A percentile compares a stretch with the other conserved stretches of the same genome.
phyloP scores from a whole-genome alignment of 2,797 vertebrate species.

The Acipenser oxyrinchus region DNA sequence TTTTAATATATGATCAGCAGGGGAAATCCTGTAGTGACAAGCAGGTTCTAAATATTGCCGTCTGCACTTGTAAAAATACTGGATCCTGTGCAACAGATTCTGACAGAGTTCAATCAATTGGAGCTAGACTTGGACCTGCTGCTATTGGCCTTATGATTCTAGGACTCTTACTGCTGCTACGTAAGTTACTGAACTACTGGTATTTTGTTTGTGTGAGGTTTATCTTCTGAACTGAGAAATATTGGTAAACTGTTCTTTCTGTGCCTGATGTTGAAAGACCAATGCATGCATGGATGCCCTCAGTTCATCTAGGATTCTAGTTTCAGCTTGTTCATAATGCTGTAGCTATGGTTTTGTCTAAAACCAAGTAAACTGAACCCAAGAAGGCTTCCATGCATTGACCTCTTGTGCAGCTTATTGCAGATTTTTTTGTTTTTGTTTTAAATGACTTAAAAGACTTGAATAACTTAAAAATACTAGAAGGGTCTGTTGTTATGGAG shows the following conservation, averaged over 20 bases:
- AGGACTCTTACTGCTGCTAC: slow-evolving; percentile 56
- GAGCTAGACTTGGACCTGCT: slow-evolving; percentile 25
- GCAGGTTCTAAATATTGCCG: slow-evolving; percentile 41
- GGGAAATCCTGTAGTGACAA: slow-evolving; percentile 42
- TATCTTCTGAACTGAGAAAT: not conserved
- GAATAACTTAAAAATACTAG: too few species aligned
- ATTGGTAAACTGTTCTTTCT: not conserved
- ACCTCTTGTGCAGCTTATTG: too few species aligned
- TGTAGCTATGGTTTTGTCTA: too few species aligned
- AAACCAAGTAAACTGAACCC: too few species aligned
- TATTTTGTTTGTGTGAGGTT: not conserved
- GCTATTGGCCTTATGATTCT: slow-evolving; percentile 55
- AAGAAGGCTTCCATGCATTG: not conserved
- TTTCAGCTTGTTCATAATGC: not conserved
- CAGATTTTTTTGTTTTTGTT: too few species aligned
- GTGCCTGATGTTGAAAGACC: not conserved
- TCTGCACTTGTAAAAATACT: slow-evolving; percentile 44
- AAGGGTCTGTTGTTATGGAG: too few species aligned
- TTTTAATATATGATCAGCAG: slow-evolving; percentile 54
- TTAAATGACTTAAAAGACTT: too few species aligned
- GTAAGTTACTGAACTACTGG: slow-evolving; percentile 43
- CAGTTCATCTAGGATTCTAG: not conserved
- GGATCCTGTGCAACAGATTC: slow-evolving; percentile 21
- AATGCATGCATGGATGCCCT: not conserved
- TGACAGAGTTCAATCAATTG: accelerated